Evolutionary conservation across 2,888 invertebrate genomes (phyloP), one percentile per base, ranked within the genome.

Genomic region (Hermaeophaga mercurialis): DNA sequence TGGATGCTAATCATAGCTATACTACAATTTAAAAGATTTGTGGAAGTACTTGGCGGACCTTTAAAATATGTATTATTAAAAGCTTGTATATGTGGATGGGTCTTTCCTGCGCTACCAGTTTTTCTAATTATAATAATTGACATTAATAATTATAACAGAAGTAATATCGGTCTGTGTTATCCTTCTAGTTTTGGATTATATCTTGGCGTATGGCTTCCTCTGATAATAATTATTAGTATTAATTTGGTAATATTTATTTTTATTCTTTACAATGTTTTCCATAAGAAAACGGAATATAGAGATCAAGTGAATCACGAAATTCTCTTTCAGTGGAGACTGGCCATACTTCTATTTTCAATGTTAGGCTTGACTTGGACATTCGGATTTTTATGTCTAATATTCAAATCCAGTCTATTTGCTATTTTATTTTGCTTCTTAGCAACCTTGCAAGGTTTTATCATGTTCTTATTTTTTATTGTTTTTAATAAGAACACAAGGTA

Each of bases 1-100:
- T 89, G 88, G 89, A 88, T 88, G 86, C 73, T 88, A 34, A 84
- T 88, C 2, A 86, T 87, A 43, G 88, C 86, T 2, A 79, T 85
- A 0, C 69, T 88, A 31, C 87, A 88, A 46, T 88, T 88, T 67
- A 80, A 85, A 50, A 79, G 85, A 38, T 72, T 88, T 62, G 88
- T 88, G 12, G 79, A 84, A 66, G 85, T 87, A 1, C 80, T 87
- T 39, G 82, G 83, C 0, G 79, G 83, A 28, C 82, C 81, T 12
- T 79, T 81, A n/a, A 73, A 73, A 50, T 67, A 67, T 41, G 61
- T 73, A 26, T 44, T 73, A 12, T 68, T 85, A 43, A 83, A 86
- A 68, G 84, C 85, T 0, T 81, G 84, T 4, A 77, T 85, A 0
- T 83, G 85, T 63, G 84, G 85, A 1, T 88, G 87, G 86, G 82